phyloP scores from a whole-genome alignment of 30 jellyfish, hydroid and myxozoan genomes.

The Turritopsis rubra region DNA sequence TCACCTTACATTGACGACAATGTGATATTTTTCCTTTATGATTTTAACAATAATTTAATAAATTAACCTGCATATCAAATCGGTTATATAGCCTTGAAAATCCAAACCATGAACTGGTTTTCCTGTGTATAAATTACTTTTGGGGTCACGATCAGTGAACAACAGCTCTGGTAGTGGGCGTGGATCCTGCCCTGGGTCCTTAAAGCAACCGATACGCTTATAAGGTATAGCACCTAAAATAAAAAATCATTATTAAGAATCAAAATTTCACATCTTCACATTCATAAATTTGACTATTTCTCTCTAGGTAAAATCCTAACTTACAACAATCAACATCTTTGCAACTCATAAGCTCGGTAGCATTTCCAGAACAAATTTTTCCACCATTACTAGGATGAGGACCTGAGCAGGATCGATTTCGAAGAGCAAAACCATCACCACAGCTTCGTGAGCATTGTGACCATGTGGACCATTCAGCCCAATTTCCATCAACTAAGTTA shows the following conservation, averaged over 20 bases:
- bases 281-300: too few relatives aligned
- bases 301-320: conserved; percentile 22
- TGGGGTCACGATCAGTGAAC: conserved; percentile 74
- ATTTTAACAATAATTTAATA: neutral
- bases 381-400: conserved; percentile 90
- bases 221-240: conserved; percentile 60
- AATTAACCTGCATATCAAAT: conserved; percentile 70
- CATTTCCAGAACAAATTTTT: conserved; percentile 64
- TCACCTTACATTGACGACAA: neutral
- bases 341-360: conserved; percentile 60
- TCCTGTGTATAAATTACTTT: conserved; percentile 63
- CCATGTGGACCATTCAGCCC: conserved; percentile 95
- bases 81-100: conserved; percentile 59
- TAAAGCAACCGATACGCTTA: conserved; percentile 77
- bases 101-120: conserved; percentile 77
- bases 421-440: conserved; percentile 66
- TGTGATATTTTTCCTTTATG: neutral
- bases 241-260: neutral
- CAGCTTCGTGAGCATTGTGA: conserved; percentile 81
- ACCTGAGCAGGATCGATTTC: conserved; percentile 60
- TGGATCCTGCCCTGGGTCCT: conserved; percentile 57
- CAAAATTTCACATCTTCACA: too few relatives aligned
- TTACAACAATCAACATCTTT: conserved; percentile 88
- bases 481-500: conserved; percentile 27
- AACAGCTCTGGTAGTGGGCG: conserved; percentile 80